Conservation (phyloP, 2,888 invertebrate species). For the Nomada flava region DNA sequence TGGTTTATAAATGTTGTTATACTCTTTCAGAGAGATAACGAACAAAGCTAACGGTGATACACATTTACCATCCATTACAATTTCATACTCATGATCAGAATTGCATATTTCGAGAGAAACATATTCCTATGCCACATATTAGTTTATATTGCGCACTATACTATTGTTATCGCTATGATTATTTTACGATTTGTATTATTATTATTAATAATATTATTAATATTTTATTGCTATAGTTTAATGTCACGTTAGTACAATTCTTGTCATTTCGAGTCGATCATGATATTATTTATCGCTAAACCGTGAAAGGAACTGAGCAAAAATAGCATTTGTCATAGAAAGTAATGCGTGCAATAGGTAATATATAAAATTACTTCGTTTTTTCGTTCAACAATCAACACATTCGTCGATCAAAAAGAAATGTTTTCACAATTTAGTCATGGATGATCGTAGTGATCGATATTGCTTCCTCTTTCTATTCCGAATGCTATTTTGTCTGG, state of each 20-base stretch:
- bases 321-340: conserved; percentile 39
- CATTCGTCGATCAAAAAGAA: not conserved
- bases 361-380: not conserved
- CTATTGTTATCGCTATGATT: conserved; percentile 62
- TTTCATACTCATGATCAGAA: conserved; percentile 55
- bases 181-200: conserved; percentile 64
- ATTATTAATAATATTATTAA: conserved; percentile 63
- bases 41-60: conserved; percentile 38
- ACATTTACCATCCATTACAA: conserved; percentile 48
- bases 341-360: too few species aligned
- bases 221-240: conserved; percentile 64
- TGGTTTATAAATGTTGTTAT: conserved; percentile 25
- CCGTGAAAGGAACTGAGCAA: conserved; percentile 8
- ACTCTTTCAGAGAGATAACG: conserved; percentile 10
- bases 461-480: conserved; percentile 23
- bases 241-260: conserved; percentile 63
- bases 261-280: conserved; percentile 54
- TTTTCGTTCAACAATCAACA: not conserved
- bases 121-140: conserved; percentile 69
- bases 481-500: conserved; percentile 24
- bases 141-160: conserved; percentile 61
- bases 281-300: conserved; percentile 52
- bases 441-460: not conserved
- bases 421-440: not conserved
- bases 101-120: conserved; percentile 58